Conservation (phyloP, 2,113 vertebrate species). For the Orycteropus afer region DNA sequence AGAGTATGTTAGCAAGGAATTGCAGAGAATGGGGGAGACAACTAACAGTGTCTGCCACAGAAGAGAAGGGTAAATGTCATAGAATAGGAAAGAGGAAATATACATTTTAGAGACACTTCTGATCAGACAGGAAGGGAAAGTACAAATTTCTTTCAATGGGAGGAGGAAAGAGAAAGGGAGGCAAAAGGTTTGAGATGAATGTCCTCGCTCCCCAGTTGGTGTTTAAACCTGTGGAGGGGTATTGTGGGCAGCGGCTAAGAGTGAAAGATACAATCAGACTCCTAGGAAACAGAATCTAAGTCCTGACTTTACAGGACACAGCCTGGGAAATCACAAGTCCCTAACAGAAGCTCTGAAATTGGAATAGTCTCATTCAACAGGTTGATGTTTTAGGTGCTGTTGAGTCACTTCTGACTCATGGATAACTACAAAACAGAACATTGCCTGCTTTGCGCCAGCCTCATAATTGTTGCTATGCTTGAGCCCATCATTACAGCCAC, state of each 20-base stretch:
- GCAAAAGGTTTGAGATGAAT: neutral
- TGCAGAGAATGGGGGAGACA: neutral
- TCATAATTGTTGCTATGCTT: no score
- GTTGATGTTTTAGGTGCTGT: no score
- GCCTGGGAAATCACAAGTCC: neutral
- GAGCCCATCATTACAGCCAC: no score
- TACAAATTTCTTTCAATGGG: neutral
- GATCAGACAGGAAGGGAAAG: neutral
- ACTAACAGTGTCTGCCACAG: neutral
- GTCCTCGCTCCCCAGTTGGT: neutral
- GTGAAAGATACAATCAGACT: neutral
- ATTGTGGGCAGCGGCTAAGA: neutral
- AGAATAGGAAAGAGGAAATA: neutral
- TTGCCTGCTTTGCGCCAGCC: no score
- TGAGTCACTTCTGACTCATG: no score
- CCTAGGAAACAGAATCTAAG: neutral
- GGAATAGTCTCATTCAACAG: neutral
- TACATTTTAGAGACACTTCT: neutral
- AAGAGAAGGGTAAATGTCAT: neutral
- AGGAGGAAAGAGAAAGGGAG: neutral
- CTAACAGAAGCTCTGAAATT: slow-evolving; percentile 17
- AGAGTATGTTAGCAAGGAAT: neutral
- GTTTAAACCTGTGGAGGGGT: neutral
- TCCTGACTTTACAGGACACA: neutral
- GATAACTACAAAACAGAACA: no score